phyloP scores from a whole-genome alignment of 2,797 vertebrate genomes.

The Sebastes alutus region DNA sequence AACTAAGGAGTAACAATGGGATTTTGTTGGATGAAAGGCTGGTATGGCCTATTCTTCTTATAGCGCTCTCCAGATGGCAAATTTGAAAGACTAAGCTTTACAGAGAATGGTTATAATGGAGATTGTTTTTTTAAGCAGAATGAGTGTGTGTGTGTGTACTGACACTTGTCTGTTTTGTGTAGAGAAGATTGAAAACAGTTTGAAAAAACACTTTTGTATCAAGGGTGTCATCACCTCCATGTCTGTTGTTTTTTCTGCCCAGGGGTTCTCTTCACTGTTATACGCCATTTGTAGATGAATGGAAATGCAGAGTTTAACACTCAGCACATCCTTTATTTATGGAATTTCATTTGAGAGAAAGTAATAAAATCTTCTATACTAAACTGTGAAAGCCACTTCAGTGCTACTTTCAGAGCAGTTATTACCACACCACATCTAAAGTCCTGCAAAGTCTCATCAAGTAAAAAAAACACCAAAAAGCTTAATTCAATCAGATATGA shows the following conservation, averaged over 20 bases:
- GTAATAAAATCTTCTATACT: slow-evolving; percentile 25
- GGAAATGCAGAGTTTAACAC: slow-evolving; percentile 21
- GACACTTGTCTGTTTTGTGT: slow-evolving; percentile 26
- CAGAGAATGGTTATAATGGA: slow-evolving; percentile 19
- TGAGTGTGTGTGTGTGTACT: background rate
- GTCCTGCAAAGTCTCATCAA: background rate
- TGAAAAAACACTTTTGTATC: slow-evolving; percentile 6
- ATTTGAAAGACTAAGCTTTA: slow-evolving; percentile 41
- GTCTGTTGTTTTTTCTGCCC: slow-evolving; percentile 9
- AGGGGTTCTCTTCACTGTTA: background rate
- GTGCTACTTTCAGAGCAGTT: background rate
- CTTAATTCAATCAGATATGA: slow-evolving; percentile 2
- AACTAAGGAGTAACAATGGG: slow-evolving; percentile 41
- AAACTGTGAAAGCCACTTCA: slow-evolving; percentile 12
- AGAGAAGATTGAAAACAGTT: slow-evolving; percentile 29
- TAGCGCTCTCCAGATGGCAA: slow-evolving; percentile 23
- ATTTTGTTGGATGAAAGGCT: slow-evolving; percentile 44
- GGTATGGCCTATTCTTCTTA: slow-evolving; percentile 19
- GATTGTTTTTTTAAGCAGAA: background rate
- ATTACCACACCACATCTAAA: background rate
- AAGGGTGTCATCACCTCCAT: background rate
- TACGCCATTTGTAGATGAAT: slow-evolving; percentile 16
- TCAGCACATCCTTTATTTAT: slow-evolving; percentile 24
- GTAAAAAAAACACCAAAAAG: background rate
- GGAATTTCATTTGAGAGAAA: slow-evolving; percentile 36